Evolutionary conservation across 2,113 vertebrate species (phyloP).

Genomic region (Dissostichus mawsoni): DNA sequence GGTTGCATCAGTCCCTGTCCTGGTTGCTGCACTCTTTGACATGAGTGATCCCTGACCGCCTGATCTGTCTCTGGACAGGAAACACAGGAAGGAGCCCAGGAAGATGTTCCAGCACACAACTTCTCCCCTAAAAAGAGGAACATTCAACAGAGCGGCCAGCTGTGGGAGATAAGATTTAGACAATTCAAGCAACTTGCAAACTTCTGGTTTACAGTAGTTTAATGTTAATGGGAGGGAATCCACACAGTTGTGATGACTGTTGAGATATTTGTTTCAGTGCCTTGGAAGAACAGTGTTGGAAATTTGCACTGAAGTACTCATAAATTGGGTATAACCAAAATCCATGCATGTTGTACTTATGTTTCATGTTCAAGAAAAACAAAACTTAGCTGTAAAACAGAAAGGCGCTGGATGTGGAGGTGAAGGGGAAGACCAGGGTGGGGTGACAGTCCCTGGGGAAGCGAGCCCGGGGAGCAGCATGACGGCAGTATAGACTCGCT

Average conservation of each 20-base stretch:
- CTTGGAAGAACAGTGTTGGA: not conserved
- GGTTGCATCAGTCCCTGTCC: slow-evolving; percentile 66
- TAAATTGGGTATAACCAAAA: not conserved
- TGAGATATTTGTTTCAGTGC: not conserved
- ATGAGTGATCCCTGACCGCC: slow-evolving; percentile 76
- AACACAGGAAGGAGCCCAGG: slow-evolving; percentile 74
- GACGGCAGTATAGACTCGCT: slow-evolving; percentile 36
- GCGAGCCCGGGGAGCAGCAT: slow-evolving; percentile 41
- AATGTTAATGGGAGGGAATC: slow-evolving; percentile 12
- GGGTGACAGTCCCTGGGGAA: slow-evolving; percentile 68
- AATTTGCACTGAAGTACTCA: slow-evolving; percentile 7
- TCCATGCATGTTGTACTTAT: slow-evolving; percentile 2
- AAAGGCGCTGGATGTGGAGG: slow-evolving; percentile 24
- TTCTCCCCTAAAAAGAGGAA: slow-evolving; percentile 79
- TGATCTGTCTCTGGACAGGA: slow-evolving; percentile 87
- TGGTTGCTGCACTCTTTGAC: slow-evolving; percentile 63
- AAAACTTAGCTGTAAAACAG: slow-evolving; percentile 66
- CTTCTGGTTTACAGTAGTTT: slow-evolving; percentile 3
- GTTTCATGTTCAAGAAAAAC: slow-evolving; percentile 80
- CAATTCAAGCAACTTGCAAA: not conserved
- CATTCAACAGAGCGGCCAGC: slow-evolving; percentile 23
- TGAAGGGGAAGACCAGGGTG: slow-evolving; percentile 70
- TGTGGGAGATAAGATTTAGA: slow-evolving; percentile 29
- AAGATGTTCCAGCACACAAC: slow-evolving; percentile 67
- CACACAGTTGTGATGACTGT: not conserved